Percentiles rank a stretch among this genome's conserved stretches.
Conservation (phyloP, 2,888 invertebrate genomes). For the Pollenia angustigena region DNA sequence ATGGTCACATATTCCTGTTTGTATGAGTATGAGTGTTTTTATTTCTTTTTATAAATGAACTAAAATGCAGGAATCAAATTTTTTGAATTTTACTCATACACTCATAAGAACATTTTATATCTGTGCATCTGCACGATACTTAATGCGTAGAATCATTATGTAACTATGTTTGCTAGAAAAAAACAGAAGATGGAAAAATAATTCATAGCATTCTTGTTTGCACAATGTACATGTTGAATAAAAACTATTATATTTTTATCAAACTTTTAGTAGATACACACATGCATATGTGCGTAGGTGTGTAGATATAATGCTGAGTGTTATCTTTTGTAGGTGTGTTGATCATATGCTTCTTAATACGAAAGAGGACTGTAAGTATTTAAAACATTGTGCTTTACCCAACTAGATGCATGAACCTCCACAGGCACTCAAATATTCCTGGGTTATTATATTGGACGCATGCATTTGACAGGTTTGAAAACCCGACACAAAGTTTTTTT, state of each 20-base stretch:
- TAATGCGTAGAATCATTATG: conserved; percentile 45
- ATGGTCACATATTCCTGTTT: background rate
- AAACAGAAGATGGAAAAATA: background rate
- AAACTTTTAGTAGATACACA: background rate
- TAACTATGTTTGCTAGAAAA: conserved; percentile 16
- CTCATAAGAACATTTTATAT: conserved; percentile 38
- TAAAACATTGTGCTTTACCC: conserved; percentile 48
- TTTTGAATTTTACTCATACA: conserved; percentile 12
- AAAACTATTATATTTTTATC: conserved; percentile 44
- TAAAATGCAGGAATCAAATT: conserved; percentile 38
- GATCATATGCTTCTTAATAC: conserved; percentile 56
- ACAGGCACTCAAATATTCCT: background rate
- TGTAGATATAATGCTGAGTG: background rate
- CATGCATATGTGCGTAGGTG: background rate
- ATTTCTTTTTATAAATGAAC: conserved; percentile 9
- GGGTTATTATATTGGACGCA: background rate
- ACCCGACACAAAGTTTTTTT: conserved; percentile 12
- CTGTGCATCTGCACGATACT: conserved; percentile 45
- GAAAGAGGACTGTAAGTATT: conserved; percentile 28
- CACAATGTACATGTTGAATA: conserved; percentile 4
- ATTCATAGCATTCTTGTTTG: conserved; percentile 40
- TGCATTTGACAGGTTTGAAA: conserved; percentile 56
- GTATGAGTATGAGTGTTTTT: no score
- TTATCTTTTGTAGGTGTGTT: conserved; percentile 48
- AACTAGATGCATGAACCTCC: conserved; percentile 54